Evolutionary conservation across 1,140 invertebrate species (phyloP), one percentile per base, ranked within the genome.

Genomic region (Drosophila takahashii): DNA sequence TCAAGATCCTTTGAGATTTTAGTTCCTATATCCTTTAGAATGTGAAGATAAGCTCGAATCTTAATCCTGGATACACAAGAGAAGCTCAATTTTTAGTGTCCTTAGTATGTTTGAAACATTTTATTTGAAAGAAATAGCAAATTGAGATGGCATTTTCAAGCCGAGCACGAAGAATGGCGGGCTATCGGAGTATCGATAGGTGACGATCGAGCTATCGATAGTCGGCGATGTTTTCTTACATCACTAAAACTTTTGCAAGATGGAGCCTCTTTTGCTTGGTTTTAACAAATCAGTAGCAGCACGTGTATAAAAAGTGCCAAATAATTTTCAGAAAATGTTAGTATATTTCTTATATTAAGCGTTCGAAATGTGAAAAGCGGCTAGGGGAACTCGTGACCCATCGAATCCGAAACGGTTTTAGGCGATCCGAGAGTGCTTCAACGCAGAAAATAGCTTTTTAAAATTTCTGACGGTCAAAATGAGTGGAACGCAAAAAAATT

Each of bases 281-380:
- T 92, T 91, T 90, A 76, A 87, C 73, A 92, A 76, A 76, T 76
- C 72, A 92, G 86, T 90, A 89, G 89, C 89, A 92, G 91, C 91
- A 92, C 91, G 91, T 92, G 91, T 92, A 79, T 86, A 90, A 92
- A 91, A 90, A 92, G 91, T 92, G 91, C 91, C 91, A 92, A 92
- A 92, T 74, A 79, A 90, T 80, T 83, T 81, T 91, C 77, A 70
- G 76, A 84, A 92, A 91, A 92, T 92, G 91, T 92, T 92, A 91
- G 91, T 92, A 92, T 91, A 78, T 61, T 54, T 56, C 4, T 6
- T 53, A 70, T 29, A 72, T 61, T 80, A 73, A 79, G 59, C 52
- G 74, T 39, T 42, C 32, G 44, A 77, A 69, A 54, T 50, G 71
- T 79, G 60, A 47, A 45, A 58, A 48, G 16, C n/a, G 26, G 42